Evolutionary conservation across 1,140 invertebrate genomes (phyloP).

Genomic region (Pseudoatta argentina): DNA sequence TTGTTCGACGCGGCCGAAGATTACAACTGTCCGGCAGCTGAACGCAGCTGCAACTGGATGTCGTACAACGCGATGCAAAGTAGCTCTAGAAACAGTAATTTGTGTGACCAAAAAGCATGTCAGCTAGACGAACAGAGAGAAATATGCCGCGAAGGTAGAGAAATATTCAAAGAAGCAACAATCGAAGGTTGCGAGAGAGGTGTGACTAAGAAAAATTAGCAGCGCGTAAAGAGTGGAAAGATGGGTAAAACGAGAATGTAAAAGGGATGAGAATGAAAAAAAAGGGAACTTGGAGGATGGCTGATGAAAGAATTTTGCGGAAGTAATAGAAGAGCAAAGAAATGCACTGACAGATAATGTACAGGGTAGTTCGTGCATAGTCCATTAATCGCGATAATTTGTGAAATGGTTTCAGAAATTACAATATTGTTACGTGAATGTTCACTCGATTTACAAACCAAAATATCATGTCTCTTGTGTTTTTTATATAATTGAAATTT

Average conservation of each 20-base stretch:
- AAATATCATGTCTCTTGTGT: neutral
- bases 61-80: slow-evolving; percentile 40
- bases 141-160: slow-evolving; percentile 13
- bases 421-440: neutral
- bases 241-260: slow-evolving; percentile 5
- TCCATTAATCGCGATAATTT: slow-evolving; percentile 5
- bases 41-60: slow-evolving; percentile 11
- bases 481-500: neutral
- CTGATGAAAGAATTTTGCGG: slow-evolving; percentile 39
- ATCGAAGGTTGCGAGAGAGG: slow-evolving; percentile 21
- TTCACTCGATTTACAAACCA: neutral
- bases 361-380: slow-evolving; percentile 13
- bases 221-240: neutral
- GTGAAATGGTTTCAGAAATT: neutral
- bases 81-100: slow-evolving; percentile 21
- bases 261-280: slow-evolving; percentile 2
- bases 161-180: slow-evolving; percentile 8
- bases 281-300: neutral
- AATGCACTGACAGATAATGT: neutral
- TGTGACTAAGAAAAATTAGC: slow-evolving; percentile 59
- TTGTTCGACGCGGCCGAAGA: slow-evolving; percentile 57
- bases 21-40: slow-evolving; percentile 31
- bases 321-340: neutral
- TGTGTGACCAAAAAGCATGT: slow-evolving; percentile 38
- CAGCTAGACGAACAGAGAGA: slow-evolving; percentile 29